These are phyloP conservation scores for Pocillopora verrucosa DNA, from an alignment of 64 coral and sea anemone species.

Conservation along the genomic window DNA sequence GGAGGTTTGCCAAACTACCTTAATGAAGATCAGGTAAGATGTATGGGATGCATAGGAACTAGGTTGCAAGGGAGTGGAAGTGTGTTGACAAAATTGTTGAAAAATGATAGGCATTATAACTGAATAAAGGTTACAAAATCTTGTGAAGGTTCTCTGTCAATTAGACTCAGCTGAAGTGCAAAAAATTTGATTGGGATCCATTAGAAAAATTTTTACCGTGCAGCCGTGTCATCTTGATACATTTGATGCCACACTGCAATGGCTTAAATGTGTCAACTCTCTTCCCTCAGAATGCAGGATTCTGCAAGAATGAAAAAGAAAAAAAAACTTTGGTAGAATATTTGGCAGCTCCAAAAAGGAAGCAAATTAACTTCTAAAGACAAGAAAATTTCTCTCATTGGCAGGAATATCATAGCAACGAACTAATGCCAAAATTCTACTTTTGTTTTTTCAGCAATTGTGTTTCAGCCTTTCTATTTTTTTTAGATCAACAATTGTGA, in stretches of 20 bases:
- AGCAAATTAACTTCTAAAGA: not conserved
- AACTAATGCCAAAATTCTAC: constrained; percentile 36
- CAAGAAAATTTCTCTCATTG: not conserved
- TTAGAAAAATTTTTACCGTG: too few relatives aligned
- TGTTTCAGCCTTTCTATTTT: constrained; percentile 33
- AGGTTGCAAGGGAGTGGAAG: not conserved
- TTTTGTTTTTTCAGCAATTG: constrained; percentile 52
- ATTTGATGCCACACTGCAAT: too few relatives aligned
- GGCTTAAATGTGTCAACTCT: too few relatives aligned
- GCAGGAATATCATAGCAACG: not conserved
- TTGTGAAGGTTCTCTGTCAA: too few relatives aligned
- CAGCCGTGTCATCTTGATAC: too few relatives aligned
- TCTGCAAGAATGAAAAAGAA: too few relatives aligned
- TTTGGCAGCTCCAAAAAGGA: too few relatives aligned
- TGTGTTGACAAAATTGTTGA: not conserved
- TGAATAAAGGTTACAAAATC: too few relatives aligned
- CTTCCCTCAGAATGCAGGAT: too few relatives aligned
- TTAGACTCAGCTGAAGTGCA: too few relatives aligned
- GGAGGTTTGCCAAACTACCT: constrained; percentile 98
- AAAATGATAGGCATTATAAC: not conserved
- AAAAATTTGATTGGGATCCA: too few relatives aligned
- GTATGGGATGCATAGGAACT: not conserved
- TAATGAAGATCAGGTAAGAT: constrained; percentile 96
- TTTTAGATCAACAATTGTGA: constrained; percentile 9
- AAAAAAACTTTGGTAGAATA: too few relatives aligned